These are phyloP conservation scores for Muscidifurax raptorellus DNA, from an alignment of 1,140 invertebrate species.

Conservation along the genomic window DNA sequence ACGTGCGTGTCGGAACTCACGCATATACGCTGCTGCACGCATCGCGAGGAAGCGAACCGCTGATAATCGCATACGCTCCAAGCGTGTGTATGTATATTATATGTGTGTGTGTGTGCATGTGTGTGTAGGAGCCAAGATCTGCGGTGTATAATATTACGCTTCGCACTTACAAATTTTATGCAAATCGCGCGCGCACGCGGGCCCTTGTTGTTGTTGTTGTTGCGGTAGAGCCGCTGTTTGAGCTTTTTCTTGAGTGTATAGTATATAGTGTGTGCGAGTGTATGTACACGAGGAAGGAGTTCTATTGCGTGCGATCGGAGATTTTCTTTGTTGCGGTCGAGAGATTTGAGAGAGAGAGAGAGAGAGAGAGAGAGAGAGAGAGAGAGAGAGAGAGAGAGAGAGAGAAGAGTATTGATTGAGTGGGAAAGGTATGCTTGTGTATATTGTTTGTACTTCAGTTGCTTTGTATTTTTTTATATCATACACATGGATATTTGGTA, in stretches of 20 bases:
- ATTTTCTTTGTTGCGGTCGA: conserved; percentile 6
- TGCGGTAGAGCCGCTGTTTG: not conserved
- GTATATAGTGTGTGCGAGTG: too few species aligned
- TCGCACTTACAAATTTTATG: conserved; percentile 47
- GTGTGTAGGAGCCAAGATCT: not conserved
- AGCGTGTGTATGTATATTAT: conserved; percentile 50
- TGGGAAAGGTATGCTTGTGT: not conserved
- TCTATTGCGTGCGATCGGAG: not conserved
- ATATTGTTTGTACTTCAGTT: not conserved
- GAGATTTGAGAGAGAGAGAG: not conserved
- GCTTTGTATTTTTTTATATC: too few species aligned
- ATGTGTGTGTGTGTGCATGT: conserved; percentile 49
- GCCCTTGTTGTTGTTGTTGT: not conserved
- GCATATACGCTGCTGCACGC: not conserved
- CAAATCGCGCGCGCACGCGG: conserved; percentile 19
- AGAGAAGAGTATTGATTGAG: not conserved
- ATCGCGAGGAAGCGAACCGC: conserved; percentile 3
- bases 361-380: not conserved
- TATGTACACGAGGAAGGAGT: not conserved
- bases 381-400: not conserved
- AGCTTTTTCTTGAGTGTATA: not conserved
- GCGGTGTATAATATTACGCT: conserved; percentile 28
- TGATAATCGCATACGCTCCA: conserved; percentile 47
- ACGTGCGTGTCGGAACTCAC: conserved; percentile 52
- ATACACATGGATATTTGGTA: too few species aligned